phyloP scores from a whole-genome alignment of 2,797 vertebrate genomes.

The Rallus crepitans region DNA sequence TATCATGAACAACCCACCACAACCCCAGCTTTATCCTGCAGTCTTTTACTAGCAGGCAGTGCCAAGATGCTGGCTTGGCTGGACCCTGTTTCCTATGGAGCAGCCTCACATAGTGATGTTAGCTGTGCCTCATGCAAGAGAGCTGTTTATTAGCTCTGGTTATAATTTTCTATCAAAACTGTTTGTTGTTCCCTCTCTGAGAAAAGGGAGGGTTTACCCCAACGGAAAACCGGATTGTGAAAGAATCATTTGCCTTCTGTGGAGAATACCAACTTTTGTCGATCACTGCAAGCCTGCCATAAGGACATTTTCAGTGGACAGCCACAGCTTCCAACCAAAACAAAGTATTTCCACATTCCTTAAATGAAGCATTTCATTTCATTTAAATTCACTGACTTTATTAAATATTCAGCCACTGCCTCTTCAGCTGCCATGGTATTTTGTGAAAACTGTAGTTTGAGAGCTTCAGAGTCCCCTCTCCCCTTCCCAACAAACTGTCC shows the following conservation, averaged over 20 bases:
- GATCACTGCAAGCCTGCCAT: neutral
- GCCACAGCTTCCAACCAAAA: constrained; percentile 14
- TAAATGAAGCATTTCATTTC: neutral
- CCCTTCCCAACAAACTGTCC: neutral
- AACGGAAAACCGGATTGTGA: neutral
- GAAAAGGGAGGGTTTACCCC: neutral
- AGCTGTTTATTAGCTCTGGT: neutral
- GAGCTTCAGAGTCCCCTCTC: neutral
- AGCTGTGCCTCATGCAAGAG: neutral
- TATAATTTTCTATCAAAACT: neutral
- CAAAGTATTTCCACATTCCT: neutral
- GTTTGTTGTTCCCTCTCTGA: neutral
- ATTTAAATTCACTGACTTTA: constrained; percentile 3
- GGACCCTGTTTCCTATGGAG: neutral
- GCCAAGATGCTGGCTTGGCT: accelerated
- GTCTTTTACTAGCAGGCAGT: neutral
- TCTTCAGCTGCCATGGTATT: neutral
- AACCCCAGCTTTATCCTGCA: neutral
- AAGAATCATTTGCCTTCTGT: neutral
- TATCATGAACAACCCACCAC: neutral
- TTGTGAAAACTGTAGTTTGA: neutral
- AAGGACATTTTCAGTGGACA: constrained; percentile 3
- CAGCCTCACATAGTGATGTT: neutral
- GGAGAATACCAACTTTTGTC: neutral
- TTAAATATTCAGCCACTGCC: neutral